Evolutionary conservation across 2,888 invertebrate genomes (phyloP).

Genomic region (Amphipoea oculea): DNA sequence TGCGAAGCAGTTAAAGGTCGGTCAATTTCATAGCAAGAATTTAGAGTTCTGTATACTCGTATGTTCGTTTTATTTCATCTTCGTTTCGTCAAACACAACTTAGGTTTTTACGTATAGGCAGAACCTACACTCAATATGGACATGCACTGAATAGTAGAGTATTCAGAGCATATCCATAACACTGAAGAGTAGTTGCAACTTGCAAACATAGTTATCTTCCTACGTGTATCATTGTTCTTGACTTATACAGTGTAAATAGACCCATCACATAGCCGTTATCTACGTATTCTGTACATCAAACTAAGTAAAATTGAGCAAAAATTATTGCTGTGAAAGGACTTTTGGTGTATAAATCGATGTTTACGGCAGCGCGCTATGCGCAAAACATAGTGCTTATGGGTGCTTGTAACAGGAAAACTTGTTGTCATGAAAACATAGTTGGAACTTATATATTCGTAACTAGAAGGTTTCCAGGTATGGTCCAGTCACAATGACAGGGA

Average conservation of each 20-base stretch:
- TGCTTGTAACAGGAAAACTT: not conserved
- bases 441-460: not conserved
- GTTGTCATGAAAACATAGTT: not conserved
- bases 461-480: not conserved
- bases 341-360: not conserved
- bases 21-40: constrained; percentile 9
- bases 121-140: not conserved
- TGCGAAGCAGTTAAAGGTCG: constrained; percentile 16
- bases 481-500: not conserved
- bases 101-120: not conserved
- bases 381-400: not conserved
- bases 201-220: not conserved
- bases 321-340: not conserved
- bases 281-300: not conserved
- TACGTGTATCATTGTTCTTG: constrained; percentile 7
- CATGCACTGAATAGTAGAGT: constrained; percentile 28
- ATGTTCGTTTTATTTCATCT: not conserved
- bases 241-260: not conserved
- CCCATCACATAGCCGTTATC: not conserved
- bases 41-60: not conserved
- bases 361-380: not conserved
- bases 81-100: constrained; percentile 1
- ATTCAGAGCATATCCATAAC: constrained; percentile 31
- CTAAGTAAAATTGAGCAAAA: not conserved
- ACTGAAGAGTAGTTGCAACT: not conserved